Percentiles rank a stretch among this genome's conserved stretches.
Evolutionary conservation across 2,888 invertebrate species (phyloP).

Genomic region (Tipula lateralis): DNA sequence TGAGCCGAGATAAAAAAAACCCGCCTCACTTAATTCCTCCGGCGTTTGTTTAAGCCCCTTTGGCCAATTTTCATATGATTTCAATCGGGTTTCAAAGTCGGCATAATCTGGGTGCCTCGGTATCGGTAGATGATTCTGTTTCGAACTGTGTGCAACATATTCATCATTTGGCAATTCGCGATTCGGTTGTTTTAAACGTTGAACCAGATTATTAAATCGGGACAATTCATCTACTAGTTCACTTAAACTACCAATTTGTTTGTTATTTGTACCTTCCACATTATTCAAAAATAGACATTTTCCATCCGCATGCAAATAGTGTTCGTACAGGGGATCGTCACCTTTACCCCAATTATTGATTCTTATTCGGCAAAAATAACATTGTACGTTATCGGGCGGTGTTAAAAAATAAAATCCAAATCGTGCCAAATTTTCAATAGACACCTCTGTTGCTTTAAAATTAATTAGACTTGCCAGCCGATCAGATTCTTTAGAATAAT

Average conservation of each 20-base stretch:
- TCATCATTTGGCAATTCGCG: neutral
- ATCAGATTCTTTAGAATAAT: neutral
- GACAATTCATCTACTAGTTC: conserved; percentile 38
- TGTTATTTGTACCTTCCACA: conserved; percentile 57
- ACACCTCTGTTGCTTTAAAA: conserved; percentile 38
- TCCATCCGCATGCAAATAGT: conserved; percentile 68
- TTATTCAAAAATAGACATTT: conserved; percentile 71
- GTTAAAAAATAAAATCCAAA: conserved; percentile 81
- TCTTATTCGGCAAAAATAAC: conserved; percentile 74
- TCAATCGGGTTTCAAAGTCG: neutral
- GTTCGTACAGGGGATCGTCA: conserved; percentile 76
- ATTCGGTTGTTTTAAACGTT: conserved; percentile 41
- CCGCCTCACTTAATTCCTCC: conserved; percentile 70
- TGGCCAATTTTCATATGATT: conserved; percentile 69
- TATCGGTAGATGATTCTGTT: neutral
- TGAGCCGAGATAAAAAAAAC: conserved; percentile 79
- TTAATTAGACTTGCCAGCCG: neutral
- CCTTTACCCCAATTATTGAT: conserved; percentile 75
- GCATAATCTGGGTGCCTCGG: neutral
- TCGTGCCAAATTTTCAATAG: conserved; percentile 58
- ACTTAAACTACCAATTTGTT: conserved; percentile 46
- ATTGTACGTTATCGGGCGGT: conserved; percentile 70
- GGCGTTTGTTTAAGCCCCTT: conserved; percentile 67
- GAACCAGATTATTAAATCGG: conserved; percentile 51
- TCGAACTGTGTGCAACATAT: conserved; percentile 27